Percentiles rank a stretch among this genome's conserved stretches.
These are phyloP conservation scores for Chironomus striatipennis DNA, from an alignment of 1,140 invertebrate genomes.

Conservation along the genomic window DNA sequence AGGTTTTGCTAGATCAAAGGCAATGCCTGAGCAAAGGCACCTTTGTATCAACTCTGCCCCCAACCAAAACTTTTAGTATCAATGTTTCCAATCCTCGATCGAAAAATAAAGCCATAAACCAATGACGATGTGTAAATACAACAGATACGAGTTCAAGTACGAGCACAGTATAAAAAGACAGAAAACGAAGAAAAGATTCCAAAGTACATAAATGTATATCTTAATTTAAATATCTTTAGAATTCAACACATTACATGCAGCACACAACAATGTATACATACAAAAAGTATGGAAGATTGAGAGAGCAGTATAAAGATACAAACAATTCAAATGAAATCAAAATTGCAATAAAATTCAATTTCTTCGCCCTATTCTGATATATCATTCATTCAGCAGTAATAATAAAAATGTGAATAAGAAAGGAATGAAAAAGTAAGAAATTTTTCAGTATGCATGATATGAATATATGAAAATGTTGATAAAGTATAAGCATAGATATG, in stretches of 20 bases:
- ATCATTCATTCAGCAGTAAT: not conserved
- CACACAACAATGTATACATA: not conserved
- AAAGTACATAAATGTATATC: constrained; percentile 18
- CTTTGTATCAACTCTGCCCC: too few species aligned
- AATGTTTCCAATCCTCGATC: not conserved
- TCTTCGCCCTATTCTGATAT: not conserved
- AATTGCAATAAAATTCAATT: constrained; percentile 23
- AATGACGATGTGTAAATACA: not conserved
- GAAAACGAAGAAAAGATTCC: not conserved
- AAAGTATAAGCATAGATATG: too few species aligned
- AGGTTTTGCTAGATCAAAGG: too few species aligned
- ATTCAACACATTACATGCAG: not conserved
- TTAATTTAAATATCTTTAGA: constrained; percentile 21
- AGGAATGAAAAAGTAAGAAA: not conserved
- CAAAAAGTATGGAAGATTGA: not conserved
- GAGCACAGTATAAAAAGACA: not conserved
- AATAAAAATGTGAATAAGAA: not conserved
- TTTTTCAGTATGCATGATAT: too few species aligned
- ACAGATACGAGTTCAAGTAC: not conserved
- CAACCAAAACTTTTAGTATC: too few species aligned
- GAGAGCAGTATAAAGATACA: not conserved
- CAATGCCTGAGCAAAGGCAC: too few species aligned
- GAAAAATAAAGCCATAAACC: not conserved
- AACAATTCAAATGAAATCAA: constrained; percentile 9
- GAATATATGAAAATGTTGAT: too few species aligned